Evolutionary conservation across 1,140 invertebrate species (phyloP).

Genomic region (Drosophila rhopaloa): DNA sequence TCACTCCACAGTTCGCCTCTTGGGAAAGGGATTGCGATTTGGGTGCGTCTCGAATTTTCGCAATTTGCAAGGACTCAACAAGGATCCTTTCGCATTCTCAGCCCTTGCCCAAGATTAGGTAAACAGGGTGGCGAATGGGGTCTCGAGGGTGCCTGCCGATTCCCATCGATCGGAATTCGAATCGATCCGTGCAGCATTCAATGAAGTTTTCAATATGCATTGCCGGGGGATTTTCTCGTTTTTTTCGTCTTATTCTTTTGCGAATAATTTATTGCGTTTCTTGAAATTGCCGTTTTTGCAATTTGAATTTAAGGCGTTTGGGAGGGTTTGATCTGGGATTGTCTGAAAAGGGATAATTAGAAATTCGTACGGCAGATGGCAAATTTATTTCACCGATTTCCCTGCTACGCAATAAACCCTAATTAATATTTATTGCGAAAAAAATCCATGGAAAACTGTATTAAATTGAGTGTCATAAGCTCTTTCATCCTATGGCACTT

Average conservation of each 20-base stretch:
- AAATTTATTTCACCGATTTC: conserved; percentile 27
- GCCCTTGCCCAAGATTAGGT: conserved; percentile 35
- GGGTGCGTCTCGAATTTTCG: conserved; percentile 70
- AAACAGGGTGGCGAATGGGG: conserved; percentile 13
- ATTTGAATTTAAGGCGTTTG: conserved; percentile 73
- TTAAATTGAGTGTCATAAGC: conserved; percentile 81
- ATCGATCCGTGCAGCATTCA: conserved; percentile 58
- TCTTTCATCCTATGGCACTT: conserved; percentile 46
- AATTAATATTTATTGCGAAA: conserved; percentile 48
- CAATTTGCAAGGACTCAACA: conserved; percentile 66
- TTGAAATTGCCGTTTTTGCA: conserved; percentile 55
- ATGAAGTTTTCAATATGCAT: conserved; percentile 57
- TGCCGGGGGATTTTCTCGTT: conserved; percentile 44
- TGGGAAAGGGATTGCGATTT: conserved; percentile 52
- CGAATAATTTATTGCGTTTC: conserved; percentile 78
- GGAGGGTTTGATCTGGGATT: conserved; percentile 63
- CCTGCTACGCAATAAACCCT: conserved; percentile 60
- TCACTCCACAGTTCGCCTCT: conserved; percentile 26
- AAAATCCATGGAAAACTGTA: conserved; percentile 31
- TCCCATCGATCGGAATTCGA: conserved; percentile 54
- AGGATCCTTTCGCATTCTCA: conserved; percentile 49
- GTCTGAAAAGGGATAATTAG: conserved; percentile 33
- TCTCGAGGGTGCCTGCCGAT: conserved; percentile 45
- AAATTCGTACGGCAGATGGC: conserved; percentile 24
- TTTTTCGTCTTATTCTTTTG: conserved; percentile 56